Evolutionary conservation across 2,888 invertebrate species (phyloP).

Genomic region (Aplocera efformata): DNA sequence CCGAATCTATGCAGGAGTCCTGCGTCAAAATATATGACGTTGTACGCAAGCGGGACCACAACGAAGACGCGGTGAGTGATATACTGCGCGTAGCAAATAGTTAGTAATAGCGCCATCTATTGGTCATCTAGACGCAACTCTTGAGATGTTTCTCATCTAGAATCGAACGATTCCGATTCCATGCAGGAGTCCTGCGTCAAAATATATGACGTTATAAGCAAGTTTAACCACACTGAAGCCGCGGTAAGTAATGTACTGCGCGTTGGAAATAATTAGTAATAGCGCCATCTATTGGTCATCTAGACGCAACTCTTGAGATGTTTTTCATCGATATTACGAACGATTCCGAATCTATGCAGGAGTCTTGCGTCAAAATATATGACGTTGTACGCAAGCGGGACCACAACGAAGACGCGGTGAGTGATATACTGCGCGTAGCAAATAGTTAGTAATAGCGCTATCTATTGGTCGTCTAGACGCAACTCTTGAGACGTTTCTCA

Average conservation of each 20-base stretch:
- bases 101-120: too few species aligned
- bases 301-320: too few species aligned
- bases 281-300: too few species aligned
- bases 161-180: constrained; percentile 90
- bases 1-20: constrained; percentile 92
- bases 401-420: constrained; percentile 93
- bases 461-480: too few species aligned
- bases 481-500: constrained; percentile 93
- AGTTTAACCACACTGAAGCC: constrained; percentile 93
- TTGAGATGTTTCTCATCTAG: constrained; percentile 95
- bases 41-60: constrained; percentile 91
- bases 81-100: too few species aligned
- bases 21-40: constrained; percentile 96
- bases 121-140: too few species aligned
- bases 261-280: too few species aligned
- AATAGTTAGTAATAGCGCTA: too few species aligned
- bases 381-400: constrained; percentile 94
- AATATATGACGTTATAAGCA: constrained; percentile 94
- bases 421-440: too few species aligned
- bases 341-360: constrained; percentile 90
- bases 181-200: constrained; percentile 94
- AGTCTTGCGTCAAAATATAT: constrained; percentile 94
- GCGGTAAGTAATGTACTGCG: constrained; percentile 84
- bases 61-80: constrained; percentile 91
- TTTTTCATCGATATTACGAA: constrained; percentile 95